Evolutionary conservation across 1,140 invertebrate genomes (phyloP), one percentile per base, ranked within the genome.

Genomic region (Eurosta solidaginis): DNA sequence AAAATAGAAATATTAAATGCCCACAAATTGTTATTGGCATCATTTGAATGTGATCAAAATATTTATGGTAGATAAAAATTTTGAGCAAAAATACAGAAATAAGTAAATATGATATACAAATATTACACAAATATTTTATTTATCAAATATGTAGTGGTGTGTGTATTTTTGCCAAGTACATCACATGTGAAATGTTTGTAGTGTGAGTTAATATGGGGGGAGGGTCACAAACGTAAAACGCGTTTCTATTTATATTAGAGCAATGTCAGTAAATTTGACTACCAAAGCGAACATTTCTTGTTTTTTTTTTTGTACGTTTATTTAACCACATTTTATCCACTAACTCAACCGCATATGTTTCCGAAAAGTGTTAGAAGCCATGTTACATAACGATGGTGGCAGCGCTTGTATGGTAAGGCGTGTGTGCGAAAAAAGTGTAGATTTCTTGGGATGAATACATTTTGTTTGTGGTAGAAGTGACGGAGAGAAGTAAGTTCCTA

Each of bases 11-110:
- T 14, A 54, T 17, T 5, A 45, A 45, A 33, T 75, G 45, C n/a
- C 73, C 73, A 75, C 73, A 75, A 75, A 75, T 75, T 22, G 73
- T 75, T 75, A 47, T 49, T 75, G 44, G 42, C 73, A 7, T 22
- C 73, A 75, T 75, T 75, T 75, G 73, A 75, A 75, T 75, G 73
- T 75, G 73, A 75, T 75, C 44, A 75, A 75, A 75, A 75, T 75
- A 75, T 75, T 75, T 75, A 75, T 75, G 73, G 73, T 10, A 27
- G 27, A 49, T 75, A 75, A 75, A 75, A 75, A 75, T 49, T 49
- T 40, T 44, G 44, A 3, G 68, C 5, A 75, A 45, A 75, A 74
- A 45, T 14, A 36, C 1, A 40, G 29, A 59, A 33, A 59, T 25
- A 59, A 29, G 36, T n/a, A 75, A 49, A 47, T 45, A 75, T 17